Conservation (phyloP, 2,113 vertebrate species). For the Pituophis catenifer region DNA sequence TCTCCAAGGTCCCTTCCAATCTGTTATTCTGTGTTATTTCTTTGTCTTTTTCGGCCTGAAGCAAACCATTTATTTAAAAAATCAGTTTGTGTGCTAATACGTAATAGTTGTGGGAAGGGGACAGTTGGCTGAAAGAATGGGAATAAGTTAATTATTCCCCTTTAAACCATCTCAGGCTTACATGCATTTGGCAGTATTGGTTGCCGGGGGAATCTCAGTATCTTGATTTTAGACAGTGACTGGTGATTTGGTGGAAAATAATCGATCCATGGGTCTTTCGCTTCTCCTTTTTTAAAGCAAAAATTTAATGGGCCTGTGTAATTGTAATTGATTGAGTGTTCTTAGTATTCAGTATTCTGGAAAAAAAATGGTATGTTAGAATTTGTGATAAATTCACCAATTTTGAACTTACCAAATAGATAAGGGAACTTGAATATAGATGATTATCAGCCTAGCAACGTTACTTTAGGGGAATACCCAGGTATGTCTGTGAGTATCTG, state of each 20-base stretch:
- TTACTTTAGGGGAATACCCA: neutral
- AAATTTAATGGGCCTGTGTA: neutral
- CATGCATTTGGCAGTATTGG: neutral
- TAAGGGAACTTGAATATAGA: neutral
- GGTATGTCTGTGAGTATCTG: neutral
- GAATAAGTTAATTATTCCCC: neutral
- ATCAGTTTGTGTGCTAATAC: neutral
- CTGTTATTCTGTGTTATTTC: neutral
- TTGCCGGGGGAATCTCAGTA: neutral
- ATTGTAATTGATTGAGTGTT: neutral
- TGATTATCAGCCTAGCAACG: neutral
- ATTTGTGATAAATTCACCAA: neutral
- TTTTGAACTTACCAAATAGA: neutral
- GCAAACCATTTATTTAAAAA: neutral
- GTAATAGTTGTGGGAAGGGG: neutral
- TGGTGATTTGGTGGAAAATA: neutral
- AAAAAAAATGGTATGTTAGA: neutral
- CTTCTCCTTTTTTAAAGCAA: neutral
- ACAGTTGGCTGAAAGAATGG: neutral
- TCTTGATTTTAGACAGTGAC: neutral
- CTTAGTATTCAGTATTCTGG: neutral
- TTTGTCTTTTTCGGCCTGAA: neutral
- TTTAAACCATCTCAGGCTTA: neutral
- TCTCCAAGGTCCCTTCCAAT: neutral
- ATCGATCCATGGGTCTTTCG: neutral